phyloP scores from a whole-genome alignment of 1,140 invertebrate species.

The Spodoptera frugiperda region DNA sequence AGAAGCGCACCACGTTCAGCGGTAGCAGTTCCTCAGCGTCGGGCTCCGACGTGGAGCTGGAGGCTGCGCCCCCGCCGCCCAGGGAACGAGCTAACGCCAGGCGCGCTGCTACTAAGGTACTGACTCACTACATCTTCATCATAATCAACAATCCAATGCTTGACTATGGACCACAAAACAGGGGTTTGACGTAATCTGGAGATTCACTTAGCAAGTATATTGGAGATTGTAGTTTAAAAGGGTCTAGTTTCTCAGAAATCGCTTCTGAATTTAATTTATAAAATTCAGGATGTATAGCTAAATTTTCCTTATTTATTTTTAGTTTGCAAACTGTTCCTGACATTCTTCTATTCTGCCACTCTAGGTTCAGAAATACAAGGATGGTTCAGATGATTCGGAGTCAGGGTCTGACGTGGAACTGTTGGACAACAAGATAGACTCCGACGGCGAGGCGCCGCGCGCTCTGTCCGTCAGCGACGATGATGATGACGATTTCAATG shows the following conservation, averaged over 20 bases:
- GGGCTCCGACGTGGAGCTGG: slow-evolving; percentile 71
- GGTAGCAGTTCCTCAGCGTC: slow-evolving; percentile 77
- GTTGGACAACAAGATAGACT: slow-evolving; percentile 79
- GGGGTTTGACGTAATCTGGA: too few species aligned
- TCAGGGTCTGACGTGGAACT: slow-evolving; percentile 80
- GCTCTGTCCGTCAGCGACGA: slow-evolving; percentile 72
- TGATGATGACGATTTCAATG: slow-evolving; percentile 73
- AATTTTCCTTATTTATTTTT: too few species aligned
- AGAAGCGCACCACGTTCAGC: slow-evolving; percentile 84
- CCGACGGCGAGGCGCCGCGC: slow-evolving; percentile 67
- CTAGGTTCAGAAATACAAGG: slow-evolving; percentile 83
- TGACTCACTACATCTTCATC: background rate
- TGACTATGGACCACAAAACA: too few species aligned
- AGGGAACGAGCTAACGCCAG: slow-evolving; percentile 79
- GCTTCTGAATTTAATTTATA: background rate
- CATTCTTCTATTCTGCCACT: background rate
- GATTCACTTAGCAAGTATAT: too few species aligned
- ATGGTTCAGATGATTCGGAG: slow-evolving; percentile 68
- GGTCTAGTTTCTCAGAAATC: background rate
- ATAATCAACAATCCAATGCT: too few species aligned
- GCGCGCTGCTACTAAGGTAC: slow-evolving; percentile 84
- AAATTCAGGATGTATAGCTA: background rate
- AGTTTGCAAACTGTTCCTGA: too few species aligned
- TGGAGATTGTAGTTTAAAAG: too few species aligned
- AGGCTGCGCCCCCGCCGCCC: slow-evolving; percentile 65